Evolutionary conservation across 2,797 vertebrate species (phyloP), one percentile per base, ranked within the genome.

Genomic region (Merluccius polli): DNA sequence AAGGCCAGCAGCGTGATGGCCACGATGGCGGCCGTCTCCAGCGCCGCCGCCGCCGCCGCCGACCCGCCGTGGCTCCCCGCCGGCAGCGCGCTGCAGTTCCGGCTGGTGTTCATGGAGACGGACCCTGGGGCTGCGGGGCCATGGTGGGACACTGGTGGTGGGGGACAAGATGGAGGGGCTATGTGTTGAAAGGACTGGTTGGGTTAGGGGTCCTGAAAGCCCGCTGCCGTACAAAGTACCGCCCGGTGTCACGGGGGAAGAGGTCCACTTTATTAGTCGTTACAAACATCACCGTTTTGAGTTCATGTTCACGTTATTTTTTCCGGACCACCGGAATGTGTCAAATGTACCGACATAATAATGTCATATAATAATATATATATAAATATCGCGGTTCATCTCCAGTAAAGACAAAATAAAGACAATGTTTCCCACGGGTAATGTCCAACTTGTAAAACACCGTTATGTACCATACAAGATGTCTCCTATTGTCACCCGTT

Each of bases 1-100:
- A 96, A 97, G 86, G 97, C 95, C 0, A 96, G 92, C 65, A 98
- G 90, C 1, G 96, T 93, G 85, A 99, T 97, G 90, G 96, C 81
- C 2, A 97, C 93, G 38, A 99, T 96, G 82, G 95, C 95, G 70
- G 96, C 81, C 0, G 96, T 95, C 88, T 98, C 96, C 0, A 97
- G 86, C 72, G 94, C 90, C 21, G 93, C 90, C 21, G 93, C n/a
- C n/a, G n/a, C n/a, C n/a, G n/a, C n/a, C n/a, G n/a, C 87, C 73
- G 90, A 76, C 0, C 91, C 94, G 1, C 89, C 90, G 0, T 89
- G 87, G 82, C 93, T 92, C 80, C 92, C 94, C 84, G 6, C 33
- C 33, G 8, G 33, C 33, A 86, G 87, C 69, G 84, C 75, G 73
- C 93, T 95, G 89, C 90, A 93, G 85, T 94, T 94, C 84, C 93